Base-by-base conservation (phyloP, 1,140 invertebrate genomes). In the Tetramorium simillimum region DNA sequence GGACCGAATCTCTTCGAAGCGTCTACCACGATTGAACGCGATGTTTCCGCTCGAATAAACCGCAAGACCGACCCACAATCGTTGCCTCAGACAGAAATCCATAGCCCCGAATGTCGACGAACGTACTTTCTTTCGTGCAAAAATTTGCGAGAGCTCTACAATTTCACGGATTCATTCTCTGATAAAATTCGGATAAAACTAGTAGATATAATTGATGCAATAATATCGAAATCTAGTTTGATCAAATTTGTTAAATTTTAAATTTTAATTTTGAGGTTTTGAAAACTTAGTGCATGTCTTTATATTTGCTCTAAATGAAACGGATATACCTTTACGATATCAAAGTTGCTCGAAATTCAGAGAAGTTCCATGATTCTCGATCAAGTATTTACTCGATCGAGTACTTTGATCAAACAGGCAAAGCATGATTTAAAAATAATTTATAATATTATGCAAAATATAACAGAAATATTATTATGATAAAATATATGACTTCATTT, bases 1-100 rank as follows among this genome's bases (percentile, higher is more conserved):
- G 69, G 69, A 24, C 40, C 67, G 69, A 84, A 75, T 84, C 80
- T 75, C 69, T 84, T 73, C 69, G 69, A 46, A 73, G 18, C 40
- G 53, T 60, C n/a, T 75, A 84, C 77, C 14, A 53, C 69, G 80
- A 84, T 84, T 60, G 80, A 84, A 84, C 80, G 43, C 80, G 40
- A 75, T 84, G 80, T 84, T 84, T 84, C 40, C 69, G 53, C 53
- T 49, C 43, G 80, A 84, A 72, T 75, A 84, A 84, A 84, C 80
- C 69, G 69, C 80, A 73, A 84, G 69, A 62, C 53, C 70, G 80
- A 75, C 40, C 56, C 69, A 46, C 69, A 84, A 62, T 75, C 77
- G 62, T 80, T 67, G 21, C 60, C 40, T 58, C 9, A 51, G 49
- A 84, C 56, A 84, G 80, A 84, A 84, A 84, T 84, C 53, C 80